Base-by-base conservation (phyloP, 2,888 invertebrate genomes). In the Noctua janthina region DNA sequence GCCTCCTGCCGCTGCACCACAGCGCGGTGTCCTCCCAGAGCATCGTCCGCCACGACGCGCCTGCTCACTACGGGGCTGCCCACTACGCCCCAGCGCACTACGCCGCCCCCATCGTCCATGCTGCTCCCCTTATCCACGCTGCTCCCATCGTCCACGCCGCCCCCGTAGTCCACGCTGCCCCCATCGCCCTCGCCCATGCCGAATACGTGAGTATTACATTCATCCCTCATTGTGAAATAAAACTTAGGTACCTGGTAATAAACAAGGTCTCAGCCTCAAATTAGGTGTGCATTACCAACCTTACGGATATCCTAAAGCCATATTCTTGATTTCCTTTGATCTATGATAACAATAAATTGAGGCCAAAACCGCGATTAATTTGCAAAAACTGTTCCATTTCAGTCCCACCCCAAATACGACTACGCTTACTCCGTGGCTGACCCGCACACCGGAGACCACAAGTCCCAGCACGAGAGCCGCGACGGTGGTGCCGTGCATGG, bases 401-500 rank as follows among this genome's bases (percentile, higher is more conserved):
- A 97, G 97, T 96, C 97, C 67, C 97, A 97, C 93, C 97, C 97
- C 81, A 97, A 97, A 94, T 97, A 97, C 94, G 97, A 97, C 91
- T 97, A 97, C 94, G 95, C 97, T 35, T 97, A 97, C 94, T 97
- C 97, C 86, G 97, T 97, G 80, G 97, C 97, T 82, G 97, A 97
- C 92, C 97, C 97, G 15, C 97, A 97, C 93, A 97, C 97, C 89
- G 98, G 97, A 62, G 97, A 97, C 95, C 97, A 97, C 95, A 97
- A 97, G 95, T 95, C 96, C 92, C 97, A 97, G 92, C 96, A 97
- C 88, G 97, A 97, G 95, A 96, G 96, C 94, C 96, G 97, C 90
- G 97, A 97, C 92, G 98, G 98, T 83, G 97, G 98, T 89, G 97
- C 97, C 87, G 98, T 98, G 70, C 97, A 97, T 91, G 98, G 98